A percentile compares a stretch with the other conserved stretches of the same genome.
Conservation (phyloP, 2,888 invertebrate genomes). For the Pyrgus malvae region DNA sequence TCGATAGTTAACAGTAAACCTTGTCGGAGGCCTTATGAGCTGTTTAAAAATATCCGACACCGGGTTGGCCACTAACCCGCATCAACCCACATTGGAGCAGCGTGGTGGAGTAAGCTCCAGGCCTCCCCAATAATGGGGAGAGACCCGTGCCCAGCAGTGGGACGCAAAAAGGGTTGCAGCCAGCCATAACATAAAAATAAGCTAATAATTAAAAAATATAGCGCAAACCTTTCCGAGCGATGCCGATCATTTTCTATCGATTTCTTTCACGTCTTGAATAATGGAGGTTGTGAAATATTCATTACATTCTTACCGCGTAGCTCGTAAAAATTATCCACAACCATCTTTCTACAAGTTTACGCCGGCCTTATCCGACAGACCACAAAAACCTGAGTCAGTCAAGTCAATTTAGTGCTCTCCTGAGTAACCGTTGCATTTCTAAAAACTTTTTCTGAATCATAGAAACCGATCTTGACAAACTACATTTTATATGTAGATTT, state of each 20-base stretch:
- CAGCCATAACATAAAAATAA: no score
- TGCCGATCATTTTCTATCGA: conserved; percentile 1
- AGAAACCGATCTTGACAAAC: not conserved
- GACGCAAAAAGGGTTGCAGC: no score
- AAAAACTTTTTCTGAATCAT: not conserved
- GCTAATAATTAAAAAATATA: no score
- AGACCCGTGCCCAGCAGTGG: no score
- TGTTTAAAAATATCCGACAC: no score
- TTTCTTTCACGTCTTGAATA: not conserved
- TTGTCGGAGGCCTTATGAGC: no score
- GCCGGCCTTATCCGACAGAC: not conserved
- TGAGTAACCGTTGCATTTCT: not conserved
- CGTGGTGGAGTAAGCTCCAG: no score
- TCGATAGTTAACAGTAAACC: no score
- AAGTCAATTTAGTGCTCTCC: conserved; percentile 6
- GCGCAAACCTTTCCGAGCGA: no score
- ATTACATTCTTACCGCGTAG: conserved; percentile 7
- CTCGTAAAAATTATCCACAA: conserved; percentile 6
- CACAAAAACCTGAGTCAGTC: not conserved
- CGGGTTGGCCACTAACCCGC: no score
- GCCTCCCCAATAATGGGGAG: no score
- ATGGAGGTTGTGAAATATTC: conserved; percentile 7
- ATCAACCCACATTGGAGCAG: no score
- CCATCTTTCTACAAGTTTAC: not conserved
- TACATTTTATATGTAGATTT: not conserved